Evolutionary conservation across 2,888 invertebrate genomes (phyloP).

Genomic region (Priocnemis perturbator): DNA sequence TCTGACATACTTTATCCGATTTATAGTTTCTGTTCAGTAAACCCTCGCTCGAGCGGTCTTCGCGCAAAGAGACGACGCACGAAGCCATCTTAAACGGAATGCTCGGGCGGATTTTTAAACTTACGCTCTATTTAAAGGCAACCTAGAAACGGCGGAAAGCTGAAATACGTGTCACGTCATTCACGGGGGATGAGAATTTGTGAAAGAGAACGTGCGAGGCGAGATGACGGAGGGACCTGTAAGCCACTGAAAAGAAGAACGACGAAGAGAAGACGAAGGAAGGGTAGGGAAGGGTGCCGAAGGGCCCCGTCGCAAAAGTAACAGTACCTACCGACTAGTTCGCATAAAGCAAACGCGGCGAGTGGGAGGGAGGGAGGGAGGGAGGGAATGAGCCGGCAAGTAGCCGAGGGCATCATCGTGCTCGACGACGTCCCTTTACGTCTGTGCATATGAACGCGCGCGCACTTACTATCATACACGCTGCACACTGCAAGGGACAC

Average conservation of each 20-base stretch:
- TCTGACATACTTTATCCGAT: too few species aligned
- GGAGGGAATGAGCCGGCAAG: slow-evolving; percentile 31
- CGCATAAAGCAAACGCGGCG: slow-evolving; percentile 66
- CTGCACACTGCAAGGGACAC: neutral
- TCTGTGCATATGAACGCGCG: neutral
- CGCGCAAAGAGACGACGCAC: too few species aligned
- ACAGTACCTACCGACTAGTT: slow-evolving; percentile 72
- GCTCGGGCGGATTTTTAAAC: too few species aligned
- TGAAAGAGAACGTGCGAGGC: neutral
- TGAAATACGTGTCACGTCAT: too few species aligned
- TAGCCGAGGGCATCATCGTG: slow-evolving; percentile 18
- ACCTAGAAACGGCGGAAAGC: too few species aligned
- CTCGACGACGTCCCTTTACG: slow-evolving; percentile 10
- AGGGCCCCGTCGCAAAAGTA: slow-evolving; percentile 71
- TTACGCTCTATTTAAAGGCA: too few species aligned
- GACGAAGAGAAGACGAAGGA: slow-evolving; percentile 7
- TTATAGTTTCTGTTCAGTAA: too few species aligned
- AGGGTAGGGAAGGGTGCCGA: slow-evolving; percentile 57
- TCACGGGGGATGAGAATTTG: too few species aligned
- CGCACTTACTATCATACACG: too few species aligned
- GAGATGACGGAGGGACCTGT: too few species aligned
- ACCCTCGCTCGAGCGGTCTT: too few species aligned
- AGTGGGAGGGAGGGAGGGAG: slow-evolving; percentile 20
- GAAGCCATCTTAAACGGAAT: too few species aligned
- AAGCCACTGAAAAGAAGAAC: neutral